phyloP scores from a whole-genome alignment of 2,797 vertebrate species.

The Danio albolineatus region DNA sequence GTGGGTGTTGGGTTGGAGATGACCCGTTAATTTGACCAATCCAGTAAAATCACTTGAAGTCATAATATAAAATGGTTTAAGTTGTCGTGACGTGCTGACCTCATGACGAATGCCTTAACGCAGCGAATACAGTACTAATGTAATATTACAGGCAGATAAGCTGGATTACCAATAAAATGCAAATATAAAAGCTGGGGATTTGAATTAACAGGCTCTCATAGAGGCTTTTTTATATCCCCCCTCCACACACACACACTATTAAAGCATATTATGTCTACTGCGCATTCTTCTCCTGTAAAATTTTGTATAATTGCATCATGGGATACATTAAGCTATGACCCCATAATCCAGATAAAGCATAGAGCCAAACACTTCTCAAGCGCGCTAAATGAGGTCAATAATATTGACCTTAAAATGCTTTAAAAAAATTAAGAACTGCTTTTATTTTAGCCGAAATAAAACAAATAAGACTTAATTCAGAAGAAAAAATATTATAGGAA shows the following conservation, averaged over 20 bases:
- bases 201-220: constrained; percentile 9
- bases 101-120: constrained; percentile 11
- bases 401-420: too few species aligned
- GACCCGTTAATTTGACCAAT: constrained; percentile 3
- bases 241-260: neutral
- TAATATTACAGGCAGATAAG: constrained; percentile 15
- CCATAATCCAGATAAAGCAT: neutral
- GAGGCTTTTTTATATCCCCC: neutral
- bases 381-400: neutral
- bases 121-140: constrained; percentile 12
- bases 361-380: neutral
- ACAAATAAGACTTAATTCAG: too few species aligned
- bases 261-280: neutral
- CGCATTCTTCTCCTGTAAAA: neutral
- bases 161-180: constrained; percentile 18
- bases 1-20: too few species aligned
- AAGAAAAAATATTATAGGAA: too few species aligned
- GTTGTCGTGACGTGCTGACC: neutral
- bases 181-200: constrained; percentile 10
- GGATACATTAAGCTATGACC: neutral
- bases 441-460: too few species aligned
- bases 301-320: neutral
- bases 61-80: constrained; percentile 13
- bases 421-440: too few species aligned
- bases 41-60: constrained; percentile 1